Evolutionary conservation across 2,888 invertebrate species (phyloP), one percentile per base, ranked within the genome.

Genomic region (Oscheius sp.): DNA sequence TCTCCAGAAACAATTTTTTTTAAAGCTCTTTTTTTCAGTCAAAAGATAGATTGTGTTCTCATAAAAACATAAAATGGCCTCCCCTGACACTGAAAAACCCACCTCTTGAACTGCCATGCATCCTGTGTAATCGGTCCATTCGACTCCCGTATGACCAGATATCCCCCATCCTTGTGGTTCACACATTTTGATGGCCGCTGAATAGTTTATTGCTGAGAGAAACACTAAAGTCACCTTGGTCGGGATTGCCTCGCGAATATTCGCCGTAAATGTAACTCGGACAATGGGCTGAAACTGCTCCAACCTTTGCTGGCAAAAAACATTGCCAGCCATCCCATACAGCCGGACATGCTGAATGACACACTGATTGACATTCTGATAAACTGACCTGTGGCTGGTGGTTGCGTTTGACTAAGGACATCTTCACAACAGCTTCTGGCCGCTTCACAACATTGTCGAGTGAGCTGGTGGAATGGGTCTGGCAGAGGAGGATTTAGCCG

Each of bases 301-400:
- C 83, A 10, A 81, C 78, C 33, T 74, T 59, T 0, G 86, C 65
- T 32, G 74, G 60, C 7, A 42, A 42, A 42, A 42, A 88, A 74
- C 88, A 88, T 48, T 86, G 83, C 88, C 88, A 88, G 29, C 88
- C 88, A 68, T 88, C 88, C 88, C 88, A 88, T 3, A 87, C 87
- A n/a, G 86, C 81, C 1, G 86, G 86, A 77, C 88, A 88, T 3
- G 72, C 75, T 53, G 13, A 33, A 65, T 33, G 33, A 21, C 21
- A 21, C 21, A 21, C 21, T 21, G 21, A 21, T 21, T 21, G 21
- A 21, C 0, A 21, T 21, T 21, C 21, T 60, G 11, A 2, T 13
- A 1, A 60, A 60, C 42, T 42, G 42, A 42, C 42, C 0, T 42
- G 42, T 42, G 4, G 7, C 42, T 42, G 42, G 21, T 21, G 21